phyloP scores from a whole-genome alignment of 2,888 invertebrate genomes.

The Tricholauxania praeusta region DNA sequence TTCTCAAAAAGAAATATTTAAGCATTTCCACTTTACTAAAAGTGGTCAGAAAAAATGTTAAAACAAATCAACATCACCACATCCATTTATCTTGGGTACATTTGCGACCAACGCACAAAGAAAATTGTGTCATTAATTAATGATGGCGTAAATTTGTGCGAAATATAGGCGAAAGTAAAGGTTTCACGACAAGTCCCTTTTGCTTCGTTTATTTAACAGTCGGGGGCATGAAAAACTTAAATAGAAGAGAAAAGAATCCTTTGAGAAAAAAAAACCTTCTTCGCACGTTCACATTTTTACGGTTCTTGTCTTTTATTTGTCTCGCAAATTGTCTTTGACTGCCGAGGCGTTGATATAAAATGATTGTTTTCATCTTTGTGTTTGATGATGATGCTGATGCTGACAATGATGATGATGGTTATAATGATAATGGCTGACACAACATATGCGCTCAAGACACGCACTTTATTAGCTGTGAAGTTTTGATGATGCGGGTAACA shows the following conservation, averaged over 20 bases:
- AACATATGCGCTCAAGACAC: constrained; percentile 8
- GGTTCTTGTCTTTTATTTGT: background rate
- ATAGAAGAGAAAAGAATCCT: background rate
- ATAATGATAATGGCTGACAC: constrained; percentile 1
- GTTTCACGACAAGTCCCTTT: background rate
- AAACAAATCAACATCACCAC: background rate
- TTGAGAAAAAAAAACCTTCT: background rate
- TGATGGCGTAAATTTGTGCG: constrained; percentile 15
- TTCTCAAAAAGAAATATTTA: too few species aligned
- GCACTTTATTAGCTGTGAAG: background rate
- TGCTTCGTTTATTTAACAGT: background rate
- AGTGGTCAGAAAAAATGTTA: too few species aligned
- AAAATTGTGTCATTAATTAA: constrained; percentile 31
- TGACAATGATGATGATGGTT: background rate
- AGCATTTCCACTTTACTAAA: too few species aligned
- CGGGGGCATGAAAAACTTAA: background rate
- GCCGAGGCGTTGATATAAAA: background rate
- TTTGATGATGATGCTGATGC: background rate
- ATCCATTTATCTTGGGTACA: constrained; percentile 12
- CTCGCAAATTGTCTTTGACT: constrained; percentile 21
- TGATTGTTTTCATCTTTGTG: background rate
- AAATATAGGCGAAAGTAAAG: constrained; percentile 4
- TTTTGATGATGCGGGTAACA: constrained; percentile 6
- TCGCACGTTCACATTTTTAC: background rate
- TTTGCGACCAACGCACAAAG: constrained; percentile 12